A percentile compares a stretch with the other conserved stretches of the same genome.
Conservation (phyloP, 2,888 invertebrate species). For the Allolobophora icterica region DNA sequence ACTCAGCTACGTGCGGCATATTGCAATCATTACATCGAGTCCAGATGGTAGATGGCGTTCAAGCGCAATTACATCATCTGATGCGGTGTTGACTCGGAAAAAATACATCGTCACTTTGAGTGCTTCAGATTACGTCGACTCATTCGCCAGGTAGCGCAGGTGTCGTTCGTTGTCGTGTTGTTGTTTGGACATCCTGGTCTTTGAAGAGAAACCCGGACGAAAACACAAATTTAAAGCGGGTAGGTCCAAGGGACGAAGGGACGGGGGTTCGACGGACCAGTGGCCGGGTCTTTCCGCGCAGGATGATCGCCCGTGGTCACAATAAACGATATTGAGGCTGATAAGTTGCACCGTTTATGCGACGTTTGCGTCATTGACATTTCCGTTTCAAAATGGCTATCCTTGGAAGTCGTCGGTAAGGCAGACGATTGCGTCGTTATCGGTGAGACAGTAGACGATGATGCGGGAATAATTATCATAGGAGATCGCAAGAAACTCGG, state of each 20-base stretch:
- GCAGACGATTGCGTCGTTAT: not conserved
- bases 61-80: not conserved
- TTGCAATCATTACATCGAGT: not conserved
- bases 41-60: not conserved
- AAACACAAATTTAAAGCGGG: slow-evolving; percentile 56
- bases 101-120: not conserved
- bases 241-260: not conserved
- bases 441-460: not conserved
- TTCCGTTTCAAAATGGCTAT: slow-evolving; percentile 27
- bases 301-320: not conserved
- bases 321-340: not conserved
- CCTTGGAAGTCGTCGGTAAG: not conserved
- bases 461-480: not conserved
- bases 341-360: not conserved
- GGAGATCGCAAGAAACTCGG: not conserved
- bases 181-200: slow-evolving; percentile 60
- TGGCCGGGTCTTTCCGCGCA: not conserved
- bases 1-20: too few species aligned
- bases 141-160: not conserved
- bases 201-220: slow-evolving; percentile 64
- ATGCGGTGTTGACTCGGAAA: not conserved
- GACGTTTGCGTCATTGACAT: not conserved
- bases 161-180: not conserved
- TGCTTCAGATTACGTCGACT: not conserved
- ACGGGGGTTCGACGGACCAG: not conserved